A percentile compares a stretch with the other conserved stretches of the same genome.
Evolutionary conservation across 2,888 invertebrate genomes (phyloP).

Genomic region (Papilio elwesi): DNA sequence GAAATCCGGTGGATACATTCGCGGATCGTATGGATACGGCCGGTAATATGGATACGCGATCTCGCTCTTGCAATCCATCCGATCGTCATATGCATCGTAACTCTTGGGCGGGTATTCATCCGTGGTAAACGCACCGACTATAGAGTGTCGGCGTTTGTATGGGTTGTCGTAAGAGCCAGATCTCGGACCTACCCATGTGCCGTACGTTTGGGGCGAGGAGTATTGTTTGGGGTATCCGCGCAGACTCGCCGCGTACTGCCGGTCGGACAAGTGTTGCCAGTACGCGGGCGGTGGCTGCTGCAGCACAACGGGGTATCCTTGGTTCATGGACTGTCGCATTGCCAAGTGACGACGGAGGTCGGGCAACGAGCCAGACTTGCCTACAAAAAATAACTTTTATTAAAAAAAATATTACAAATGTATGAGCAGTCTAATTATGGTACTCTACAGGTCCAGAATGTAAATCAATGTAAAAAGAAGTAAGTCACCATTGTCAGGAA

Average conservation of each 20-base stretch:
- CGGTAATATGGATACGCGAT: slow-evolving; percentile 75
- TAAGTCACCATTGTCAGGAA: slow-evolving; percentile 70
- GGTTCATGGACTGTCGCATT: slow-evolving; percentile 69
- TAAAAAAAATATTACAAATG: too few relatives aligned
- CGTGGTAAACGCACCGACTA: slow-evolving; percentile 77
- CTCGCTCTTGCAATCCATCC: slow-evolving; percentile 76
- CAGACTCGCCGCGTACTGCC: slow-evolving; percentile 76
- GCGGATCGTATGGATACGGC: slow-evolving; percentile 66
- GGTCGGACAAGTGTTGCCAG: slow-evolving; percentile 76
- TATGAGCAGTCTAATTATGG: too few relatives aligned
- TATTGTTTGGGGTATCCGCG: slow-evolving; percentile 71
- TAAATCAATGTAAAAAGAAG: background rate
- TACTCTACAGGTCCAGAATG: too few relatives aligned
- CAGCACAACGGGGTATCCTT: slow-evolving; percentile 70
- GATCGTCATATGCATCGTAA: slow-evolving; percentile 70
- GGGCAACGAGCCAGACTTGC: slow-evolving; percentile 81
- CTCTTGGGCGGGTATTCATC: slow-evolving; percentile 76
- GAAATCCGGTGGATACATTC: slow-evolving; percentile 71
- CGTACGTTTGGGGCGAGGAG: slow-evolving; percentile 67
- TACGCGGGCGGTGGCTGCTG: slow-evolving; percentile 75
- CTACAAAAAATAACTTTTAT: slow-evolving; percentile 53
- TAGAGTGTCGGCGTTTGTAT: slow-evolving; percentile 82
- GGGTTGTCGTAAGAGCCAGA: slow-evolving; percentile 79
- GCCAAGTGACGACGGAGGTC: slow-evolving; percentile 77
- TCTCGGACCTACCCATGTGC: slow-evolving; percentile 79